Base-by-base conservation (phyloP, 2,888 invertebrate species). In the Rhamphomyia laevipes region DNA sequence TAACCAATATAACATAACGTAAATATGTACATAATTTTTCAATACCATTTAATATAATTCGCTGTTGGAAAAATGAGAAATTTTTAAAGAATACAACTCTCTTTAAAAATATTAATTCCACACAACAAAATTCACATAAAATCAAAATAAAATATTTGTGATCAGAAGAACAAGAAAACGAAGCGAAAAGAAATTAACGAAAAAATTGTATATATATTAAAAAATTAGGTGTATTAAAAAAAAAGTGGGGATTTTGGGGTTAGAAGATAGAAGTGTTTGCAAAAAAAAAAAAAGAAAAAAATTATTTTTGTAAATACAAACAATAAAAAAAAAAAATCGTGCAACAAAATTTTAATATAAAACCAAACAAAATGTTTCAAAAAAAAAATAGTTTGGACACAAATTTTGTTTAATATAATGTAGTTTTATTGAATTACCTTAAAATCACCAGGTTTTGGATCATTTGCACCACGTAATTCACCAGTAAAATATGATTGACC, bases 401-500 rank as follows among this genome's bases (percentile, higher is more conserved):
- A 21, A 21, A 21, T 5, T 21, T 21, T 3, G 21, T 21, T 21
- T 46, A n/a, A 23, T 44, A 7, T 13, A n/a, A n/a, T n/a, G n/a
- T n/a, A n/a, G n/a, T n/a, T n/a, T n/a, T 4, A 27, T 18, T 31
- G 7, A 43, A 30, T 21, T 54, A 84, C 86, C 77, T 89, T 90
- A 56, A 89, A 87, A 43, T 82, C 80, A 1, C 76, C 74, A 51
- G 87, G 87, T 47, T 86, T 77, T n/a, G 81, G 79, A 63, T 83
- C 83, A 12, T 81, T 76, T 55, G 84, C 81, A 0, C 86, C 82
- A 58, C 84, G 81, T 48, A 94, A 71, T 63, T 92, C 88, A 9
- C 89, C 90, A 5, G 86, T 85, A 68, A 95, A 94, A 75, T 97
- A 97, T 37, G 91, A 82, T 62, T 93, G 84, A 0, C 96, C 95